Evolutionary conservation across 64 coral and sea anemone genomes (phyloP).

Genomic region (Orbicella faveolata): DNA sequence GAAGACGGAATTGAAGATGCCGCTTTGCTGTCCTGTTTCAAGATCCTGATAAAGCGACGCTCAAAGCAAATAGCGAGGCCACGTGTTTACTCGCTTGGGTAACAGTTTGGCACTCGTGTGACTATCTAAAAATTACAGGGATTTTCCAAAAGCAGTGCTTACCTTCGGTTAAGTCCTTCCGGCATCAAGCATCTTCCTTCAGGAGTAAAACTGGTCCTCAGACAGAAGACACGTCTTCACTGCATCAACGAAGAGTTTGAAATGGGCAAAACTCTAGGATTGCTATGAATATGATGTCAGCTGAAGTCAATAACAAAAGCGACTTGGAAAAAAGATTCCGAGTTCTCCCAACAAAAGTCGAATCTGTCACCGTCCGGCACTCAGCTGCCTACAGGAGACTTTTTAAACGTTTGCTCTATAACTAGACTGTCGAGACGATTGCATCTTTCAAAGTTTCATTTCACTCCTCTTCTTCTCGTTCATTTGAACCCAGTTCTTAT

Average conservation of each 20-base stretch:
- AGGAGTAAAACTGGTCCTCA: not conserved
- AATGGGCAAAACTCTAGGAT: not conserved
- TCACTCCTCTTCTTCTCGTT: no score
- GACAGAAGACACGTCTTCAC: not conserved
- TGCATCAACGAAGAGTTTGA: not conserved
- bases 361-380: no score
- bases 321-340: no score
- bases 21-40: no score
- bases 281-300: not conserved
- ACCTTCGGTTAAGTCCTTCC: not conserved
- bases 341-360: no score
- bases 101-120: not conserved
- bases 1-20: no score
- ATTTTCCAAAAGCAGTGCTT: not conserved
- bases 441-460: no score
- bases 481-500: no score
- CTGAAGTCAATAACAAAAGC: no score
- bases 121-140: not conserved
- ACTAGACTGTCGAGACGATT: no score
- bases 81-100: not conserved
- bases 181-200: not conserved
- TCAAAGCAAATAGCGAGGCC: not conserved
- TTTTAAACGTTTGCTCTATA: no score
- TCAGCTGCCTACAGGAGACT: no score
- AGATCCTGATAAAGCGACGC: not conserved